Evolutionary conservation across 2,113 vertebrate genomes (phyloP).

Genomic region (Archocentrus centrarchus): DNA sequence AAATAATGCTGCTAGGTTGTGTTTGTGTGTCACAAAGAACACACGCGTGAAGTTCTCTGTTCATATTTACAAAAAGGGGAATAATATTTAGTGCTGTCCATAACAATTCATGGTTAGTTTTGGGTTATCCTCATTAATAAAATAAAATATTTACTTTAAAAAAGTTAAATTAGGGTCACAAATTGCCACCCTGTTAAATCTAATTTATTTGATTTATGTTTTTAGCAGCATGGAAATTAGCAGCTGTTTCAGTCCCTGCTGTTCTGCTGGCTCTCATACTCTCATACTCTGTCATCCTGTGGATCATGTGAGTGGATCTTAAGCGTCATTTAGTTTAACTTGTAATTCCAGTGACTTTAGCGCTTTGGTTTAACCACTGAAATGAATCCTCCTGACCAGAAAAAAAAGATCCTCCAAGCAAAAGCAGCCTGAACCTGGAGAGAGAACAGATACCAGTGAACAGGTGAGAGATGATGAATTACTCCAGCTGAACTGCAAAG

Average conservation of each 20-base stretch:
- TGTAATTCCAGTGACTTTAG: neutral
- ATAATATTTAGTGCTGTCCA: no score
- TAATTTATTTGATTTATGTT: neutral
- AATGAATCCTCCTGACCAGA: neutral
- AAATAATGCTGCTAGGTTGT: no score
- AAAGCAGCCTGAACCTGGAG: neutral
- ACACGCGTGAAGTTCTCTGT: no score
- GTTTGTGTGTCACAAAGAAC: no score
- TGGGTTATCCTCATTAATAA: neutral
- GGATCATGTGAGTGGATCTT: neutral
- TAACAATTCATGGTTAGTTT: accelerated
- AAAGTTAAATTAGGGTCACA: neutral
- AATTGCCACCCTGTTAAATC: neutral
- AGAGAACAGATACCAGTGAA: neutral
- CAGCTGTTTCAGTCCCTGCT: neutral
- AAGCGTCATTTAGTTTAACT: neutral
- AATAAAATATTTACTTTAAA: no score
- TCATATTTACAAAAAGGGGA: no score
- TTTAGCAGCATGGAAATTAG: neutral
- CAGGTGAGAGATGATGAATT: neutral
- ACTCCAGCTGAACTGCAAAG: no score
- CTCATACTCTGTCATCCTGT: neutral
- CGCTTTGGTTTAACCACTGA: neutral
- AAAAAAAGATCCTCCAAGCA: neutral
- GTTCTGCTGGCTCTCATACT: neutral